phyloP scores from a whole-genome alignment of 2,888 invertebrate species.

The Ametastegia equiseti region DNA sequence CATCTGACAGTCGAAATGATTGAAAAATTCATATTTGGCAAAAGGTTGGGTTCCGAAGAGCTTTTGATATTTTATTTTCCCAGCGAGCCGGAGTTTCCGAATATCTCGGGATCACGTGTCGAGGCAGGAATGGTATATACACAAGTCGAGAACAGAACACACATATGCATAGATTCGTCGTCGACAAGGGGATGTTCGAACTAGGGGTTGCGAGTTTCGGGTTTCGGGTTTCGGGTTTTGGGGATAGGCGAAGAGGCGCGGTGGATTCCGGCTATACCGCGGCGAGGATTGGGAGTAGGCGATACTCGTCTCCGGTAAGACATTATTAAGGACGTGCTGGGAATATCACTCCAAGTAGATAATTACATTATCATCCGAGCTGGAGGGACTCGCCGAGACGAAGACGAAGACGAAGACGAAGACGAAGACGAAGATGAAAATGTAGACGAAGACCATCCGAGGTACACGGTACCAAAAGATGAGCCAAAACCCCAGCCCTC shows the following conservation, averaged over 20 bases:
- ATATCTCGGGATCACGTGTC: background rate
- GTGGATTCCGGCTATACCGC: slow-evolving; percentile 39
- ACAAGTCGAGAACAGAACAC: background rate
- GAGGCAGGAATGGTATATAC: background rate
- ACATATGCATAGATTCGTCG: slow-evolving; percentile 36
- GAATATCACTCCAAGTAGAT: slow-evolving; percentile 59
- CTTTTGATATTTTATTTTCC: no score
- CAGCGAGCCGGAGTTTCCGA: no score
- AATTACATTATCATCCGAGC: slow-evolving; percentile 61
- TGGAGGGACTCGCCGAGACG: slow-evolving; percentile 35
- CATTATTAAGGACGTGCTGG: slow-evolving; percentile 64
- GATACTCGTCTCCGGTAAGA: slow-evolving; percentile 61
- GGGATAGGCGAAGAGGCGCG: slow-evolving; percentile 50
- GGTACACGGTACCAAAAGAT: slow-evolving; percentile 21
- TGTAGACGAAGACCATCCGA: slow-evolving; percentile 2
- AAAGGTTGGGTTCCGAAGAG: background rate
- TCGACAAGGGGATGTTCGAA: slow-evolving; percentile 52
- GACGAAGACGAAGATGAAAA: slow-evolving; percentile 15
- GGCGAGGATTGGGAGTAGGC: slow-evolving; percentile 51
- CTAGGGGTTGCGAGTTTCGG: slow-evolving; percentile 51
- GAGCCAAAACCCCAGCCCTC: slow-evolving; percentile 6
- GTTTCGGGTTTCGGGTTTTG: slow-evolving; percentile 14
- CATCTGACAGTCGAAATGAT: no score
- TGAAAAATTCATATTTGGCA: no score
- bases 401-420: slow-evolving; percentile 37